Percentiles rank a stretch among this genome's conserved stretches.
Evolutionary conservation across 2,888 invertebrate genomes (phyloP).

Genomic region (Drosophila pseudotakahashii): DNA sequence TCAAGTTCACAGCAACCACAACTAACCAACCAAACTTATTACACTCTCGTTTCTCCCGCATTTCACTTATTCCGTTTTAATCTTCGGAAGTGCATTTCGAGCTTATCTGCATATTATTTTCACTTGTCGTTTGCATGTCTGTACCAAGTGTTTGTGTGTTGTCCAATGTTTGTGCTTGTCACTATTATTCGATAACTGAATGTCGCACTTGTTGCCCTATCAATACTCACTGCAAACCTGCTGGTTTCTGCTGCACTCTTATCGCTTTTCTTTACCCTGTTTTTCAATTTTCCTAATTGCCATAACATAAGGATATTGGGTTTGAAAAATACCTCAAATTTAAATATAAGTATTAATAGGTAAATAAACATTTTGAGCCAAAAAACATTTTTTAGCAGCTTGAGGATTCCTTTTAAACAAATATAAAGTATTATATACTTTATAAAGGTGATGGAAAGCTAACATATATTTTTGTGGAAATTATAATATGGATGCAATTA

Average conservation of each 20-base stretch:
- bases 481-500: no score
- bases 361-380: no score
- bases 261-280: slow-evolving; percentile 22
- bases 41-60: slow-evolving; percentile 9
- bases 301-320: slow-evolving; percentile 12
- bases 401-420: no score
- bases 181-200: neutral
- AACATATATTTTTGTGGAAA: no score
- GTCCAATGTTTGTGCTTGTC: slow-evolving; percentile 11
- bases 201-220: slow-evolving; percentile 21
- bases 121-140: slow-evolving; percentile 12
- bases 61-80: slow-evolving; percentile 19
- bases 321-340: neutral
- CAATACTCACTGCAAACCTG: slow-evolving; percentile 13
- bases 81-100: slow-evolving; percentile 38
- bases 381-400: no score
- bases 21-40: slow-evolving; percentile 15
- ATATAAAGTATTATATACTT: no score
- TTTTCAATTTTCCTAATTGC: slow-evolving; percentile 58
- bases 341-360: neutral
- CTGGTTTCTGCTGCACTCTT: slow-evolving; percentile 3
- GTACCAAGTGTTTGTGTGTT: slow-evolving; percentile 13
- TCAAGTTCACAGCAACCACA: slow-evolving; percentile 2
- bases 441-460: neutral
- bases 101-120: slow-evolving; percentile 44